Evolutionary conservation across 2,113 vertebrate genomes (phyloP).

Genomic region (Pyxicephalus adspersus): DNA sequence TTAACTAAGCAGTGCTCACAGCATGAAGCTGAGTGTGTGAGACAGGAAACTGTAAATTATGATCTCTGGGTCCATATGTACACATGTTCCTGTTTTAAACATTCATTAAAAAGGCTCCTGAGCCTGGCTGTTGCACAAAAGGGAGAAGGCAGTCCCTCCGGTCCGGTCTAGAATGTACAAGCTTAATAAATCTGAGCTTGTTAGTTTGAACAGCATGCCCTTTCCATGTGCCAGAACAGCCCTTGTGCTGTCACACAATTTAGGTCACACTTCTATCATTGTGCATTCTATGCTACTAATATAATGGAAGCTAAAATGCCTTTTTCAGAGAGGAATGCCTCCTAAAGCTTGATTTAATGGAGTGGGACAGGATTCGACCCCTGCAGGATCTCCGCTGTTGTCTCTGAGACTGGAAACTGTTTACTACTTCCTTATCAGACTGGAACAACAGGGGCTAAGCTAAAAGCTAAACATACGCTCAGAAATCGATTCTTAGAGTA

Average conservation of each 20-base stretch:
- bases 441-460: too few species aligned
- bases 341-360: background rate
- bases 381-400: too few species aligned
- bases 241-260: background rate
- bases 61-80: constrained; percentile 46
- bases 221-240: constrained; percentile 15
- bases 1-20: constrained; percentile 51
- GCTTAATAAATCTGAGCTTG: constrained; percentile 43
- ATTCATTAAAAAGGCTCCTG: constrained; percentile 47
- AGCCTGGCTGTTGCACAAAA: constrained; percentile 10
- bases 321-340: background rate
- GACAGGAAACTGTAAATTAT: constrained; percentile 56
- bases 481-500: too few species aligned
- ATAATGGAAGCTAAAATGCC: background rate
- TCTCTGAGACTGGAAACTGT: too few species aligned
- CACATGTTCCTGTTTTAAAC: constrained; percentile 55
- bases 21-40: constrained; percentile 56
- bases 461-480: too few species aligned
- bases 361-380: too few species aligned
- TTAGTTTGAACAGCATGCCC: constrained; percentile 14
- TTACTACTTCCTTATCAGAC: too few species aligned
- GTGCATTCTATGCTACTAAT: background rate
- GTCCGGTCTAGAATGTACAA: constrained; percentile 18
- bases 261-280: background rate
- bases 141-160: constrained; percentile 29